phyloP scores from a whole-genome alignment of 1,140 invertebrate genomes.

The Bombus polaris region DNA sequence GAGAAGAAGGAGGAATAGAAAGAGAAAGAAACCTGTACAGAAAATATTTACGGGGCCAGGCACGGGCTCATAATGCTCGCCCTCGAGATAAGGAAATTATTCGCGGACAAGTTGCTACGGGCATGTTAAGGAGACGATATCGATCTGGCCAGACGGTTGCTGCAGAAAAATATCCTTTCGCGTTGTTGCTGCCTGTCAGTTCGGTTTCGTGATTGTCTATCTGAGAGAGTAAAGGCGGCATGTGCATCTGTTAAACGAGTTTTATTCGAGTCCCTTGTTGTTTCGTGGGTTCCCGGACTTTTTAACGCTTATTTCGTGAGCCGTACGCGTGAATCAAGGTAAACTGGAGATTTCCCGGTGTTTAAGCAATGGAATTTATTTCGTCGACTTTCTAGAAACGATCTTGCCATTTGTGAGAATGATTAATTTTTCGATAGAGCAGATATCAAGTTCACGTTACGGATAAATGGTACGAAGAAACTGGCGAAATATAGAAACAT shows the following conservation, averaged over 20 bases:
- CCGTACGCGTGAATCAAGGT: not conserved
- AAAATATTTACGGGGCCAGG: slow-evolving; percentile 57
- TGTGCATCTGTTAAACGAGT: slow-evolving; percentile 25
- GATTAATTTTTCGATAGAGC: not conserved
- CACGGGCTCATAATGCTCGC: slow-evolving; percentile 43
- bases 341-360: not conserved
- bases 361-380: slow-evolving; percentile 13
- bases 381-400: not conserved
- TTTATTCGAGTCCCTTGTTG: not conserved
- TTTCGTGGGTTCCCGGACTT: not conserved
- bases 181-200: slow-evolving; percentile 6
- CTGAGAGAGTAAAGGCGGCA: slow-evolving; percentile 19
- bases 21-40: not conserved
- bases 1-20: not conserved
- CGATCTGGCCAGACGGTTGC: slow-evolving; percentile 36
- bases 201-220: slow-evolving; percentile 40
- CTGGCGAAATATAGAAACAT: not conserved
- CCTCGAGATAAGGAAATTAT: slow-evolving; percentile 49
- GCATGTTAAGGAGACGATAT: slow-evolving; percentile 50
- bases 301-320: slow-evolving; percentile 10
- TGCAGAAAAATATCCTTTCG: slow-evolving; percentile 39
- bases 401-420: not conserved
- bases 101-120: slow-evolving; percentile 55
- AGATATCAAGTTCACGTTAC: not conserved
- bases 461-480: not conserved